Percentiles rank a stretch among this genome's conserved stretches.
Evolutionary conservation across 2,888 invertebrate genomes (phyloP).

Genomic region (Netelia virgata): DNA sequence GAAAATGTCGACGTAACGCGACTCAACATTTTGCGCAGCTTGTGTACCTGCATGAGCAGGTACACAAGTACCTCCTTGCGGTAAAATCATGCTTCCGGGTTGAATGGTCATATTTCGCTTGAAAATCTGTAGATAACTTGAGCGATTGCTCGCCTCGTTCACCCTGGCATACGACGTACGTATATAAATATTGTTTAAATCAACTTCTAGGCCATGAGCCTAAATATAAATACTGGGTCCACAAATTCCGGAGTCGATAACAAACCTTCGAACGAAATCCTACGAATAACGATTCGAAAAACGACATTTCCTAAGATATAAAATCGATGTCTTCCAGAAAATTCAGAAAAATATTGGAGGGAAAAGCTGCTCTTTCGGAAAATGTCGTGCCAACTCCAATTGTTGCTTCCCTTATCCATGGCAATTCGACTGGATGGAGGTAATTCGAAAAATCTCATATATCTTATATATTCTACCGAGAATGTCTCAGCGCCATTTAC

Average conservation of each 20-base stretch:
- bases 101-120: constrained; percentile 64
- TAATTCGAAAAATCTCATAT: neutral
- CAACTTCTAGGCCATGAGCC: neutral
- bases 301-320: no score
- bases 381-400: constrained; percentile 25
- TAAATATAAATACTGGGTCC: neutral
- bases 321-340: no score
- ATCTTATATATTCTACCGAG: neutral
- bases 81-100: constrained; percentile 74
- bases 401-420: neutral
- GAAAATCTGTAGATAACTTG: constrained; percentile 76
- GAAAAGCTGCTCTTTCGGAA: no score
- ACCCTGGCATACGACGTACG: neutral
- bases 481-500: neutral
- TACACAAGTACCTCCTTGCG: neutral
- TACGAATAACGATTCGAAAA: no score
- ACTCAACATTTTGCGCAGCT: constrained; percentile 68
- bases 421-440: neutral
- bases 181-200: no score
- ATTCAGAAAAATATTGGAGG: no score
- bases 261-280: no score
- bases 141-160: constrained; percentile 70
- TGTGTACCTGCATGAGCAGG: no score
- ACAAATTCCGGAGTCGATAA: no score
- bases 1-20: constrained; percentile 56